Base-by-base conservation (phyloP, 2,888 invertebrate species). In the Thalpophila matura region DNA sequence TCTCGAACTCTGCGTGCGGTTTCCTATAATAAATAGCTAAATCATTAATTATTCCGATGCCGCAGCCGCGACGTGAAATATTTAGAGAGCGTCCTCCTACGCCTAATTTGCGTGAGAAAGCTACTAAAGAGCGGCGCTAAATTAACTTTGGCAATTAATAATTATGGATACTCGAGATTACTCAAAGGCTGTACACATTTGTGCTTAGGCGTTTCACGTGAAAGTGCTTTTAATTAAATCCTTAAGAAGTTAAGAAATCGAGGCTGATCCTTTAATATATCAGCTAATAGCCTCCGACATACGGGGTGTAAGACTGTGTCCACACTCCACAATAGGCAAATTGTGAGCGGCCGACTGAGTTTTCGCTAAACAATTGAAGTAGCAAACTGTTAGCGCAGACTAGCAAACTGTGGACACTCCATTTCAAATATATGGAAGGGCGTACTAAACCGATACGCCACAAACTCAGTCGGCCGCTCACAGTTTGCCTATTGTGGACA, bases 71-170 rank as follows among this genome's bases (percentile, higher is more conserved):
- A 84, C 82, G 81, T 86, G 82, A 85, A 87, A 86, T 86, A 88
- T 87, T 88, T 85, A 85, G 85, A 85, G 86, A 87, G 85, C 84
- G 81, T 86, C 89, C 85, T 81, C 86, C 87, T 84, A 87, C 87
- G 80, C 80, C 74, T 82, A 81, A 86, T 85, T 84, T 85, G 82
- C 80, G 80, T 84, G 84, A 83, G 85, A 86, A 86, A 84, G 80
- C 80, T 67, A 71, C 61, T 79, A 77, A 84, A 81, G 77, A 80
- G 74, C 73, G 54, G 49, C 67, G 74, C 62, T 70, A 74, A 83
- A 86, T 82, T 79, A 85, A 83, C 82, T 79, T 84, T 80, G 75
- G 81, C 83, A 84, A 82, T 74, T 71, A 68, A 77, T 71, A n/a
- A n/a, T n/a, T n/a, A 79, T 82, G 83, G 66, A 82, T 70, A 77